Percentiles rank a stretch among this genome's conserved stretches.
These are phyloP conservation scores for Tyto alba DNA, from an alignment of 2,113 vertebrate genomes.

Conservation along the genomic window DNA sequence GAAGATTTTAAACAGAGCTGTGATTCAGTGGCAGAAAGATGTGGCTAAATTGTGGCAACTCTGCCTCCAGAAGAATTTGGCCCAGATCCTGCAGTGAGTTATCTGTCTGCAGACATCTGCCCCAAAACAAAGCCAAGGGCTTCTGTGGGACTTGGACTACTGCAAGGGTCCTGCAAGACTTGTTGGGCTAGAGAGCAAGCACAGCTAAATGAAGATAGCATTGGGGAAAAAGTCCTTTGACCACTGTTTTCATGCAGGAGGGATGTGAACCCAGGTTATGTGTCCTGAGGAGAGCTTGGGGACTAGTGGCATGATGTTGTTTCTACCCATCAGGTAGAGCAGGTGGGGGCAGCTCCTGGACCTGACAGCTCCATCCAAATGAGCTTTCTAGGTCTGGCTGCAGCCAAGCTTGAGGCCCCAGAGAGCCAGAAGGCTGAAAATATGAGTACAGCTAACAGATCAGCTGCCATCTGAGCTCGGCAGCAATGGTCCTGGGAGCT, in stretches of 20 bases:
- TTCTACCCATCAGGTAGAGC: neutral
- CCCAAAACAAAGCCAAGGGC: neutral
- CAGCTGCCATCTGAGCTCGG: neutral
- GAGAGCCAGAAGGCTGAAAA: neutral
- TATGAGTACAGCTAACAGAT: neutral
- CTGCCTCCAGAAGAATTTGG: neutral
- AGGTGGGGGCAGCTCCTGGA: neutral
- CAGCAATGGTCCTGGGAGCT: neutral
- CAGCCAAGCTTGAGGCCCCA: neutral
- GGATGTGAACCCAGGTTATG: neutral
- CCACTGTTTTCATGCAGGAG: neutral
- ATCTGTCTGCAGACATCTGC: neutral
- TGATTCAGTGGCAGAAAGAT: neutral
- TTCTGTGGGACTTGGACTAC: fast-evolving
- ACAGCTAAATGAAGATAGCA: neutral
- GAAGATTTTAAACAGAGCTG: neutral
- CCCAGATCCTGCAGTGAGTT: neutral
- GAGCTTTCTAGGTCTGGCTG: neutral
- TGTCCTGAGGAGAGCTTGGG: neutral
- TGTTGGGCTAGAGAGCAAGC: neutral
- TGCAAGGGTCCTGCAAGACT: neutral
- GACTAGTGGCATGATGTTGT: neutral
- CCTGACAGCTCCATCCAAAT: neutral
- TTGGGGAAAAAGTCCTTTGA: neutral
- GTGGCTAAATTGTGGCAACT: neutral